A percentile compares a stretch with the other conserved stretches of the same genome.
These are phyloP conservation scores for Oryzias celebensis DNA, from an alignment of 2,113 vertebrate genomes.

Conservation along the genomic window DNA sequence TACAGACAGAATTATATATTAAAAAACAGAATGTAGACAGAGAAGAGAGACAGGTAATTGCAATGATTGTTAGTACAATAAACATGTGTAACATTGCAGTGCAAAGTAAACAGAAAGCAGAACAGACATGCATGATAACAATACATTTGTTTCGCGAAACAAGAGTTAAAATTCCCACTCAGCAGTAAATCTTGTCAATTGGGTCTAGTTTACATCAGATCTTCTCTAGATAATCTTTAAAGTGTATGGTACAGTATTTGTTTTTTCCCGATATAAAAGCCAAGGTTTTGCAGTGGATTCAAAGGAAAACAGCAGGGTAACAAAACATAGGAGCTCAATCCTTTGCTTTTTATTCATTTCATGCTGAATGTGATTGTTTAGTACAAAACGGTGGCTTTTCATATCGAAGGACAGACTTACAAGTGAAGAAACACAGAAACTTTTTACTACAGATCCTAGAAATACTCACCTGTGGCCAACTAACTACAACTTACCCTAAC, in stretches of 20 bases:
- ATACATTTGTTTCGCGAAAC: conserved; percentile 10
- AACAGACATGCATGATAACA: conserved; percentile 23
- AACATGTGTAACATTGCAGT: conserved; percentile 16
- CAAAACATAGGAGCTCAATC: neutral
- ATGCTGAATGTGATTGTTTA: conserved; percentile 11
- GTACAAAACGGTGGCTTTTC: conserved; percentile 71
- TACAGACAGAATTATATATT: conserved; percentile 1
- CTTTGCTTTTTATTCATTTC: neutral
- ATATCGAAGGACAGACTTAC: conserved; percentile 69
- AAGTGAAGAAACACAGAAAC: conserved; percentile 65
- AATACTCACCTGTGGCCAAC: conserved; percentile 72
- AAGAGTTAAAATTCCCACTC: conserved; percentile 5
- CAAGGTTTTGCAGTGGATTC: conserved; percentile 56
- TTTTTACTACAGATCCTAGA: conserved; percentile 61
- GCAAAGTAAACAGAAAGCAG: conserved; percentile 23
- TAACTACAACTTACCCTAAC: conserved; percentile 80
- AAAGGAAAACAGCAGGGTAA: neutral
- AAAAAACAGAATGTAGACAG: conserved; percentile 1
- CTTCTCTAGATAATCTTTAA: conserved; percentile 75
- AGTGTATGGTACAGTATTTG: conserved; percentile 56
- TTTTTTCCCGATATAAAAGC: conserved; percentile 75
- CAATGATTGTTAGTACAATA: conserved; percentile 13
- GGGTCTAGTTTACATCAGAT: conserved; percentile 33
- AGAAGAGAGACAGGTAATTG: neutral
- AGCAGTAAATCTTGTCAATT: neutral